Conservation (phyloP, 2,113 vertebrate genomes). For the Zapornia atra region DNA sequence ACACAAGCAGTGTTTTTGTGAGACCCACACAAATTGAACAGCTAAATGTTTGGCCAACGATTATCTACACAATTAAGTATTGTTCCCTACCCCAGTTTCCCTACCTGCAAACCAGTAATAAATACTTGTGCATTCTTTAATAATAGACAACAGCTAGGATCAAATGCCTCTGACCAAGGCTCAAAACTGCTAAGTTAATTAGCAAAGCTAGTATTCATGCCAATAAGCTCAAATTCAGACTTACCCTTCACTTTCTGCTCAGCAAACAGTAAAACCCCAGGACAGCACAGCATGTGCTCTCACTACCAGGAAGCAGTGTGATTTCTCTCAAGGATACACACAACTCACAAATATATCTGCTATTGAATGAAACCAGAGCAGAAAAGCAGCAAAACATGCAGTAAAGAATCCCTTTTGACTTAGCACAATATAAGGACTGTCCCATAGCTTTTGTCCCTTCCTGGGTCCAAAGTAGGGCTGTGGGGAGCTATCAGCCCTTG, state of each 20-base stretch:
- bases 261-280: not conserved
- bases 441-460: not conserved
- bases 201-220: not conserved
- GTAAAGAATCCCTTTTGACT: not conserved
- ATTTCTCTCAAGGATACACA: not conserved
- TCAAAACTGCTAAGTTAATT: not conserved
- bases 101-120: not conserved
- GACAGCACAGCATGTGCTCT: not conserved
- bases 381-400: not conserved
- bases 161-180: not conserved
- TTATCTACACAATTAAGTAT: not conserved
- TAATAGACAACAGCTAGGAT: not conserved
- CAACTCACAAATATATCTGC: not conserved
- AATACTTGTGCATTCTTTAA: not conserved
- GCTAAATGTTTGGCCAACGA: not conserved
- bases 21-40: not conserved
- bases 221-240: not conserved
- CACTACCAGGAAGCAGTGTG: not conserved
- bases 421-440: rapidly evolving
- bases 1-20: not conserved
- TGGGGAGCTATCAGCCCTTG: not conserved
- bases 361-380: not conserved
- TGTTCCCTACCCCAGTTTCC: not conserved
- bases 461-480: not conserved
- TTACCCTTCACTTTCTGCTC: not conserved